Evolutionary conservation across 2,113 vertebrate genomes (phyloP), one percentile per base, ranked within the genome.

Genomic region (Notechis scutatus): DNA sequence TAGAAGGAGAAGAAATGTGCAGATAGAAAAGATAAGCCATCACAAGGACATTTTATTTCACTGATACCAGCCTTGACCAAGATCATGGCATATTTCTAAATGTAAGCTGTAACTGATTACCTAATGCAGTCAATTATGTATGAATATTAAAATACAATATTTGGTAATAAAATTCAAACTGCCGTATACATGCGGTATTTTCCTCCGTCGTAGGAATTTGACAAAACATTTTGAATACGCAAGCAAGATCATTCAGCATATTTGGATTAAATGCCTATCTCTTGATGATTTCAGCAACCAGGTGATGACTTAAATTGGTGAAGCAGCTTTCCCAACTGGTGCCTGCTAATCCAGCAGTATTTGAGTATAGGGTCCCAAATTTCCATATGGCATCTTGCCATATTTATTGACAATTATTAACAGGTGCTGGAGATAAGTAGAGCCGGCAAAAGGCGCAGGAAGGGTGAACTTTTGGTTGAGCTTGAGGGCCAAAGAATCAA

Each of bases 1-100:
- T 5, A 87, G 39, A 50, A 23, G 0, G 5, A 5, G n/a, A n/a
- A 23, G 0, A 1, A 21, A 34, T 91, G 50, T 15, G 64, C n/a
- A 88, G 2, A 29, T 0, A 20, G 24, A 81, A 47, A 39, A 87
- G 4, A 15, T 18, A 55, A 14, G 55, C 24, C 6, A 42, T 20
- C 11, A 11, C 26, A 64, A 64, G 29, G 21, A 18, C 29, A 64
- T 88, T 47, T 56, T 81, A 69, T 81, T 81, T 81, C 18, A 64
- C n/a, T 29, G 23, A 92, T 24, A 11, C 14, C 86, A 89, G 59
- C 34, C 26, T 20, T 74, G 34, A 29, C 57, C 34, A 24, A 61
- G 45, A 91, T 59, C 21, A 45, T 1, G 57, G 8, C 52, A 6
- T 57, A 88, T n/a, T 94, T 18, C 59, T 91, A 90, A 21, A 92